phyloP scores from a whole-genome alignment of 2,113 vertebrate genomes.

The Ceyx melanurus region DNA sequence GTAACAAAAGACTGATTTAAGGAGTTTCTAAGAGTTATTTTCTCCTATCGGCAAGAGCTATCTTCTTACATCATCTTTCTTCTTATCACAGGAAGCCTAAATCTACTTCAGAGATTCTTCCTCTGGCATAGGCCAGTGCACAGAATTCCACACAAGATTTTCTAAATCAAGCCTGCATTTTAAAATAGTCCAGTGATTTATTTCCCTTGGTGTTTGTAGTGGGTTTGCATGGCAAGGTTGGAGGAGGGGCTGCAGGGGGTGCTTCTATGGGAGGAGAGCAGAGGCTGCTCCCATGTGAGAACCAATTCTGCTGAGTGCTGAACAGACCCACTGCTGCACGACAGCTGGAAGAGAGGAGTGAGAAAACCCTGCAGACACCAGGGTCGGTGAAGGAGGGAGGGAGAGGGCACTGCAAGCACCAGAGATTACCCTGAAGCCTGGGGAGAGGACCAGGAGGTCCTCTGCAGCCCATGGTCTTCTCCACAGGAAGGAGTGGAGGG shows the following conservation, averaged over 20 bases:
- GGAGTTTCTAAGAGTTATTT: not conserved
- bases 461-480: too few relatives aligned
- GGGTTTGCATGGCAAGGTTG: not conserved
- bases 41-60: not conserved
- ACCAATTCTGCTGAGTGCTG: not conserved
- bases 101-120: not conserved
- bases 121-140: not conserved
- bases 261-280: not conserved
- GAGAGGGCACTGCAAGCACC: accelerated
- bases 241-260: accelerated
- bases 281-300: not conserved
- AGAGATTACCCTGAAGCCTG: too few relatives aligned
- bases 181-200: not conserved
- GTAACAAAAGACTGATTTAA: not conserved
- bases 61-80: not conserved
- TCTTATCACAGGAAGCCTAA: not conserved
- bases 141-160: not conserved
- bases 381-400: not conserved
- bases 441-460: too few relatives aligned
- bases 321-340: not conserved
- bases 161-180: not conserved
- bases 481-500: too few relatives aligned
- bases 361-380: not conserved
- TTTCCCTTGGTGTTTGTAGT: not conserved
- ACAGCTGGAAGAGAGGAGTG: not conserved